phyloP scores from a whole-genome alignment of 2,888 invertebrate genomes.

The Ypsolopha scabrella region DNA sequence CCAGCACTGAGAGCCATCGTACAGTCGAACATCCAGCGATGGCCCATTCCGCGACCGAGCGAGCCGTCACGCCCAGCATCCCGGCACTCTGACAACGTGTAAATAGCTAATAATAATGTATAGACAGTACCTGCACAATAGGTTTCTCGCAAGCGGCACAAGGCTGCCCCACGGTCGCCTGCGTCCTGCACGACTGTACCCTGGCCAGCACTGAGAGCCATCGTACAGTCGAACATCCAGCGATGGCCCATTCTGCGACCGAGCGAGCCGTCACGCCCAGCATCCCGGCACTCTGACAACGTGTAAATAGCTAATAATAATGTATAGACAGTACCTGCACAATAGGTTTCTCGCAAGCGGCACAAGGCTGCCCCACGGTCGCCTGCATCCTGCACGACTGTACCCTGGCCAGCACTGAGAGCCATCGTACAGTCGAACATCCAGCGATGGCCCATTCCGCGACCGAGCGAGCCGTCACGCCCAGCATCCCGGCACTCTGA shows the following conservation, averaged over 20 bases:
- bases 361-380: conserved; percentile 24
- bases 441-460: conserved; percentile 77
- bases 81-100: conserved; percentile 73
- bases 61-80: conserved; percentile 75
- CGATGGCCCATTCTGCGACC: conserved; percentile 79
- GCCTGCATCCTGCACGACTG: conserved; percentile 23
- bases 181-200: conserved; percentile 25
- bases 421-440: conserved; percentile 40
- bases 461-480: conserved; percentile 75
- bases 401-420: conserved; percentile 34
- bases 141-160: conserved; percentile 36
- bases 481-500: conserved; percentile 78
- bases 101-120: too few relatives aligned
- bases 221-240: conserved; percentile 36
- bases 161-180: conserved; percentile 16
- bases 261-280: conserved; percentile 75
- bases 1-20: conserved; percentile 39
- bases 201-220: conserved; percentile 43
- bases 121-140: conserved; percentile 49
- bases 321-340: too few relatives aligned
- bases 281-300: conserved; percentile 74
- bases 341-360: conserved; percentile 32
- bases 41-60: conserved; percentile 78
- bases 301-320: too few relatives aligned
- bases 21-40: conserved; percentile 51